phyloP scores from a whole-genome alignment of 2,888 invertebrate species.

The Andrena praecox region DNA sequence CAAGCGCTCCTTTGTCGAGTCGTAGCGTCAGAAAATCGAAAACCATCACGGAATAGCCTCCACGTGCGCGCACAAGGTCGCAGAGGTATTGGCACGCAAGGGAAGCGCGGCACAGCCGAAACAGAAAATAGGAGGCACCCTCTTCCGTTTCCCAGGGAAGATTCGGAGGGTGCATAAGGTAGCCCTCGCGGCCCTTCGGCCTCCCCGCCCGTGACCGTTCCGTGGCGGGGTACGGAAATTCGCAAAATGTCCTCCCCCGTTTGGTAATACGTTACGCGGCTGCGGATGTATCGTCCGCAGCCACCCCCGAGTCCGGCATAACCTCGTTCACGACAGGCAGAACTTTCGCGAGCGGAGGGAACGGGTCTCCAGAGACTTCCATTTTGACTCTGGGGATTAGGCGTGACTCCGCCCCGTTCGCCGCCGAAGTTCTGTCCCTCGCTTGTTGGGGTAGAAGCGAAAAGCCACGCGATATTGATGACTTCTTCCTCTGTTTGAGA shows the following conservation, averaged over 20 bases:
- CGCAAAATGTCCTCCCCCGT: constrained; percentile 76
- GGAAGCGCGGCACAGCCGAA: constrained; percentile 51
- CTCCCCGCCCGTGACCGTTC: constrained; percentile 45
- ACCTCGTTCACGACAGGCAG: constrained; percentile 59
- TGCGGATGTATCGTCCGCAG: constrained; percentile 79
- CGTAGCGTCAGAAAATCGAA: constrained; percentile 71
- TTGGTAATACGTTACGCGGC: constrained; percentile 76
- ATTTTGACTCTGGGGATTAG: constrained; percentile 85
- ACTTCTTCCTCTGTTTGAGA: constrained; percentile 76
- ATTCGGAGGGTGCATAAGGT: constrained; percentile 60
- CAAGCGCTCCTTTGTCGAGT: background rate
- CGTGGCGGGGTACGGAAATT: constrained; percentile 71
- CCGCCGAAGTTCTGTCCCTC: constrained; percentile 70
- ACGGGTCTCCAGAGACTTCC: constrained; percentile 84
- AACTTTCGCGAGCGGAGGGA: constrained; percentile 59
- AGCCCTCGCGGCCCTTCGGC: constrained; percentile 54
- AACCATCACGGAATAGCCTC: constrained; percentile 65
- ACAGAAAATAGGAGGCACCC: constrained; percentile 56
- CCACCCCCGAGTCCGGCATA: constrained; percentile 68
- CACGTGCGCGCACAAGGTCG: constrained; percentile 62
- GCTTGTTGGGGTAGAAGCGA: constrained; percentile 78
- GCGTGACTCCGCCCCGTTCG: constrained; percentile 83
- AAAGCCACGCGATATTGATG: constrained; percentile 83
- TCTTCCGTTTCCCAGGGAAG: constrained; percentile 54
- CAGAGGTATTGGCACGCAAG: constrained; percentile 71